phyloP scores from a whole-genome alignment of 2,888 invertebrate genomes.

The Drosophila rubida region DNA sequence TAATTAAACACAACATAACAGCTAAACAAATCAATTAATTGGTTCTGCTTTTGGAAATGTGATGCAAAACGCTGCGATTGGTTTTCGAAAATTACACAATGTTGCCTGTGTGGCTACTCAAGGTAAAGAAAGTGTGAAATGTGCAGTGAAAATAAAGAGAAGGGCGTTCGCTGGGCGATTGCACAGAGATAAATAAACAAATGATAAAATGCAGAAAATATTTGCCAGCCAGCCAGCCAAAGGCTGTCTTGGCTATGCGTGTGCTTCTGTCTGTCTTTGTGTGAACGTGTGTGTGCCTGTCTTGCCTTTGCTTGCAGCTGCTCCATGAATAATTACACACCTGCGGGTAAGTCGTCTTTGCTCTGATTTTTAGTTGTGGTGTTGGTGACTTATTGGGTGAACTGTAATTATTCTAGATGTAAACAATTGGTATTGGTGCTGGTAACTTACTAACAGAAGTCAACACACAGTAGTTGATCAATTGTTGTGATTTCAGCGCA shows the following conservation, averaged over 20 bases:
- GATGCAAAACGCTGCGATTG: background rate
- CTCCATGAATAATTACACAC: slow-evolving; percentile 26
- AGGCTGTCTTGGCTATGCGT: slow-evolving; percentile 15
- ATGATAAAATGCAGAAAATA: slow-evolving; percentile 38
- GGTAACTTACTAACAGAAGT: slow-evolving; percentile 45
- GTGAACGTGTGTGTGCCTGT: slow-evolving; percentile 13
- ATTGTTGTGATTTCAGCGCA: slow-evolving; percentile 15
- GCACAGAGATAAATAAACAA: slow-evolving; percentile 33
- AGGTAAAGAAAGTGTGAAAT: slow-evolving; percentile 44
- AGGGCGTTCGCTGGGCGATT: slow-evolving; percentile 38
- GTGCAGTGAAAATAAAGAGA: slow-evolving; percentile 22
- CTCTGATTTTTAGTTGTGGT: slow-evolving; percentile 45
- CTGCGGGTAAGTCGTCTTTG: slow-evolving; percentile 45
- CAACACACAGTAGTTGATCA: slow-evolving; percentile 10
- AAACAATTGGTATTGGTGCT: slow-evolving; percentile 49
- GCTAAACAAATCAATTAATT: slow-evolving; percentile 26
- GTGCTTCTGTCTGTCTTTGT: slow-evolving; percentile 16
- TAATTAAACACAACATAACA: slow-evolving; percentile 15
- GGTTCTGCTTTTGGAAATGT: slow-evolving; percentile 3
- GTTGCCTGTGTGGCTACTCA: slow-evolving; percentile 6
- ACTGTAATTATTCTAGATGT: slow-evolving; percentile 19
- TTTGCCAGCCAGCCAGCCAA: slow-evolving; percentile 15
- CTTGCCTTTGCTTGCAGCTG: slow-evolving; percentile 38
- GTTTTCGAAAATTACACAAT: slow-evolving; percentile 18
- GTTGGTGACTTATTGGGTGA: slow-evolving; percentile 38